Evolutionary conservation across 2,113 vertebrate species (phyloP).

Genomic region (Tretioscincus oriximinensis): DNA sequence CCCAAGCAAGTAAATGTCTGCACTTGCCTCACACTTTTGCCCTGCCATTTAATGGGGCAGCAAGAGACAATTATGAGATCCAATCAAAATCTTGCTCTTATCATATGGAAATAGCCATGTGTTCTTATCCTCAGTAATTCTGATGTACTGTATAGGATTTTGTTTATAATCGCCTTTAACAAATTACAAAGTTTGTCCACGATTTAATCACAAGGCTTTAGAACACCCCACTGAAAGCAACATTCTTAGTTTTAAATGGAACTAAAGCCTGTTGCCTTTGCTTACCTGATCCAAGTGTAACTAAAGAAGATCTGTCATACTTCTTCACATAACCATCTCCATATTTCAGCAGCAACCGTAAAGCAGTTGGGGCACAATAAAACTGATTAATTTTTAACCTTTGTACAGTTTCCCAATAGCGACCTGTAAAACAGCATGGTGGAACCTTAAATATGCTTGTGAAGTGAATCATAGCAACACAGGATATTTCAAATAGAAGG

Average conservation of each 20-base stretch:
- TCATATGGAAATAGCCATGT: no score
- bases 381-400: slow-evolving; percentile 89
- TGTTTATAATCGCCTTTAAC: background rate
- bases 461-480: background rate
- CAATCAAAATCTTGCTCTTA: no score
- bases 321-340: slow-evolving; percentile 88
- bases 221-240: background rate
- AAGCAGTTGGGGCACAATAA: slow-evolving; percentile 88
- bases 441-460: slow-evolving; percentile 3
- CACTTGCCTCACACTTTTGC: no score
- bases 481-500: background rate
- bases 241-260: background rate
- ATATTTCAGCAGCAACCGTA: slow-evolving; percentile 85
- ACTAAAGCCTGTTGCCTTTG: background rate
- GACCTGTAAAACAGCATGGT: slow-evolving; percentile 71
- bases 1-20: no score
- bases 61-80: no score
- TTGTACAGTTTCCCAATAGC: slow-evolving; percentile 91
- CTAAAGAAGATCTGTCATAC: slow-evolving; percentile 88
- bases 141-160: background rate
- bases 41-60: no score
- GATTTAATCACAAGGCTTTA: background rate
- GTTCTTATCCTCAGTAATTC: background rate
- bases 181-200: background rate
- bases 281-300: slow-evolving; percentile 86